These are phyloP conservation scores for Ceratoteleas bidentatus DNA, from an alignment of 1,140 invertebrate genomes.

Conservation along the genomic window DNA sequence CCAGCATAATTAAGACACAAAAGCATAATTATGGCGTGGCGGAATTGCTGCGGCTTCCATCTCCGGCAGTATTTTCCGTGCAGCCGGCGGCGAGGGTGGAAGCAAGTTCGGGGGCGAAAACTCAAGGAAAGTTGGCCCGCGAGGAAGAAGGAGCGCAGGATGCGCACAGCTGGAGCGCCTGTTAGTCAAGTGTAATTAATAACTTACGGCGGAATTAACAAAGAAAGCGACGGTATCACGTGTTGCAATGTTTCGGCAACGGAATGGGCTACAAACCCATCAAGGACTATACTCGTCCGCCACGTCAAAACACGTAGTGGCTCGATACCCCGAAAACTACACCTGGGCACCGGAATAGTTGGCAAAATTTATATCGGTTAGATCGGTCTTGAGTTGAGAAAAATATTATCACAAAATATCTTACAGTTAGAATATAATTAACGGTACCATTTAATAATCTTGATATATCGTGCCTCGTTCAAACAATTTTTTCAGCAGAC, in stretches of 20 bases:
- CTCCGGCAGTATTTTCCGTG: slow-evolving; percentile 56
- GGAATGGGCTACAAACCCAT: too few species aligned
- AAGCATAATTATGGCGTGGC: slow-evolving; percentile 64
- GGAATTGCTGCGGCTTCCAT: slow-evolving; percentile 65
- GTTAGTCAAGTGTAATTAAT: slow-evolving; percentile 78
- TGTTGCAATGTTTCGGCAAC: slow-evolving; percentile 33
- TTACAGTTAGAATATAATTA: too few species aligned
- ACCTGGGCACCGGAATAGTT: too few species aligned
- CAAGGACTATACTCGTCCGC: too few species aligned
- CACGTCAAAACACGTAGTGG: too few species aligned
- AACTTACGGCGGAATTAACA: slow-evolving; percentile 75
- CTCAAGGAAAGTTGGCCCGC: slow-evolving; percentile 63
- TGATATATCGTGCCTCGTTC: too few species aligned
- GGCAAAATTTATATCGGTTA: too few species aligned
- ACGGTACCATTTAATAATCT: too few species aligned
- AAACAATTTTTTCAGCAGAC: too few species aligned
- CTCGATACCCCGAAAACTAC: too few species aligned
- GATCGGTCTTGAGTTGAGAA: too few species aligned
- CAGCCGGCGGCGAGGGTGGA: slow-evolving; percentile 44
- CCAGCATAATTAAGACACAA: slow-evolving; percentile 65
- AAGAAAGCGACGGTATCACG: slow-evolving; percentile 70
- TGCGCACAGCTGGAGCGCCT: slow-evolving; percentile 73
- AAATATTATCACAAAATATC: too few species aligned
- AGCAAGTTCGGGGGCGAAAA: slow-evolving; percentile 60
- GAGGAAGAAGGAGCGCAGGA: slow-evolving; percentile 63